A percentile compares a stretch with the other conserved stretches of the same genome.
Conservation (phyloP, 2,797 vertebrate species). For the Craterocephalus amniculus region DNA sequence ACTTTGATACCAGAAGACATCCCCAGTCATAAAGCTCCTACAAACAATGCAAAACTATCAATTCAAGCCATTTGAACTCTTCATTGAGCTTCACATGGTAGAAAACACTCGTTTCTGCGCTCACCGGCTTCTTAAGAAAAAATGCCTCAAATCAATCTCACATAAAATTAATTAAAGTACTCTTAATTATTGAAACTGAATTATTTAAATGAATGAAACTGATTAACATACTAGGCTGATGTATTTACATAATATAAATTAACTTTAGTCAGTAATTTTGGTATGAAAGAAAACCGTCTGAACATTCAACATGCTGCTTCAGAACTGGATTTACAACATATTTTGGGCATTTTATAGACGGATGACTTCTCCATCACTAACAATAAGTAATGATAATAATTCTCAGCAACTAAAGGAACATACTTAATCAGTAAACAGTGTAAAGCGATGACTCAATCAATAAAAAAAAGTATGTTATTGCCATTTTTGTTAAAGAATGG, state of each 20-base stretch:
- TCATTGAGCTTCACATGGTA: no score
- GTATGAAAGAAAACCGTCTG: neutral
- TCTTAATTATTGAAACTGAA: no score
- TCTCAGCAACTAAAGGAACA: neutral
- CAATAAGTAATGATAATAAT: neutral
- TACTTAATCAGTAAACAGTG: neutral
- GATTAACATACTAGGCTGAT: no score
- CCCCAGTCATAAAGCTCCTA: no score
- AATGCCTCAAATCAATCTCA: no score
- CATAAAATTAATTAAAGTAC: neutral
- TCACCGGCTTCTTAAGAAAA: no score
- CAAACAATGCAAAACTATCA: no score
- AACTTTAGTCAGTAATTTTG: neutral
- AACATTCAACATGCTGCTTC: neutral
- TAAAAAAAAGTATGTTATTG: neutral
- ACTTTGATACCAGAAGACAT: no score
- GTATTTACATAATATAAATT: no score
- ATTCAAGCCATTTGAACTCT: no score
- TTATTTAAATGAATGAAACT: no score
- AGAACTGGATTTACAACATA: neutral
- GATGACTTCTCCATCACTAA: neutral
- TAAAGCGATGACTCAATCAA: neutral
- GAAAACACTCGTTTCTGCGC: no score
- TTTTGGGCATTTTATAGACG: neutral
- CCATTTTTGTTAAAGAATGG: neutral